phyloP scores from a whole-genome alignment of 2,888 invertebrate genomes.

The Drosophila nigricruria region DNA sequence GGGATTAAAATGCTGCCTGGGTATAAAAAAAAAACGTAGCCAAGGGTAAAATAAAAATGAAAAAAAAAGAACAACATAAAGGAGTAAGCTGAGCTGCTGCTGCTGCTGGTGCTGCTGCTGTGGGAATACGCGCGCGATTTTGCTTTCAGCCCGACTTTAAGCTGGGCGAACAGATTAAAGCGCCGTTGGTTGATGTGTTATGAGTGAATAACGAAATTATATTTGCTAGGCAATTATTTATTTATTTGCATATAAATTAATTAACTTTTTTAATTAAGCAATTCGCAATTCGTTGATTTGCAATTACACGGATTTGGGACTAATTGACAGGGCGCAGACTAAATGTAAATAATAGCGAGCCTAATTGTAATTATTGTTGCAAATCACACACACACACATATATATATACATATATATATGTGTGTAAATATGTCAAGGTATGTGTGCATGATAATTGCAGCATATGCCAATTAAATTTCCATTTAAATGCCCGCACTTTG shows the following conservation, averaged over 20 bases:
- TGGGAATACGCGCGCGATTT: conserved; percentile 71
- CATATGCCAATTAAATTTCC: conserved; percentile 70
- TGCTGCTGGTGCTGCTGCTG: conserved; percentile 50
- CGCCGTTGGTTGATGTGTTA: not conserved
- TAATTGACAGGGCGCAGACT: conserved; percentile 65
- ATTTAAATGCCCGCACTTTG: conserved; percentile 57
- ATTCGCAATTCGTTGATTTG: conserved; percentile 21
- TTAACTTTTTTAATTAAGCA: conserved; percentile 18
- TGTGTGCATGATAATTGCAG: conserved; percentile 61
- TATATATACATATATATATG: not conserved
- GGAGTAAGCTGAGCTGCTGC: conserved; percentile 47
- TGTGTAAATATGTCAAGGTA: too few species aligned
- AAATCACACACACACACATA: conserved; percentile 37
- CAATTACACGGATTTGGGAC: conserved; percentile 55
- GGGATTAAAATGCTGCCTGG: conserved; percentile 66
- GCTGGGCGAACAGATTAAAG: conserved; percentile 14
- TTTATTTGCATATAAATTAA: conserved; percentile 16
- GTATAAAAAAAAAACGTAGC: conserved; percentile 70
- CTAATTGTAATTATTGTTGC: conserved; percentile 66
- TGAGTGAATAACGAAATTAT: conserved; percentile 9
- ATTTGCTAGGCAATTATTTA: conserved; percentile 2
- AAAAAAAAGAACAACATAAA: conserved; percentile 16
- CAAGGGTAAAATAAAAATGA: conserved; percentile 75
- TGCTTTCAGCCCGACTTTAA: conserved; percentile 33
- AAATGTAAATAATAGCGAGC: conserved; percentile 59